Conservation (phyloP, 2,888 invertebrate genomes). For the Patella caerulea region DNA sequence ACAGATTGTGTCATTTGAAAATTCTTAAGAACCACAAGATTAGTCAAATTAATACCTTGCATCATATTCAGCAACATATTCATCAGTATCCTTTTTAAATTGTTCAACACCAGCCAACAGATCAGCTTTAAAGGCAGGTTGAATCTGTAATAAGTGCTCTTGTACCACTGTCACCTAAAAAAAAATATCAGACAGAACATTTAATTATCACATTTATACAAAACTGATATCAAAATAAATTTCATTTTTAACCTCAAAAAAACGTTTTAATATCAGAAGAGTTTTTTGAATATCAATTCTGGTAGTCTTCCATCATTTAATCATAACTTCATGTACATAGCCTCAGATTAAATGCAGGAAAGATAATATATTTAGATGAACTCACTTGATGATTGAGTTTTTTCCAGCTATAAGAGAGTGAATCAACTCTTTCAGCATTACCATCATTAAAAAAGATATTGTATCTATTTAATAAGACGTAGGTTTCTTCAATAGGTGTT, state of each 20-base stretch:
- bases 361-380: too few species aligned
- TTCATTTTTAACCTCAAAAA: not conserved
- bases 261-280: not conserved
- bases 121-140: constrained; percentile 91
- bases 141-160: constrained; percentile 84
- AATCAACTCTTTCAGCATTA: constrained; percentile 92
- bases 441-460: constrained; percentile 90
- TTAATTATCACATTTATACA: too few species aligned
- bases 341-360: too few species aligned
- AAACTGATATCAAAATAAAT: too few species aligned
- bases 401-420: constrained; percentile 90
- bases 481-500: constrained; percentile 95
- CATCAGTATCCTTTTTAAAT: constrained; percentile 80
- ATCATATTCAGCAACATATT: constrained; percentile 72
- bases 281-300: not conserved
- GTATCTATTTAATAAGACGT: constrained; percentile 89
- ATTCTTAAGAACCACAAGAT: not conserved
- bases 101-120: constrained; percentile 84
- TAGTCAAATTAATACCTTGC: constrained; percentile 51
- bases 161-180: constrained; percentile 76
- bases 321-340: too few species aligned
- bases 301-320: too few species aligned
- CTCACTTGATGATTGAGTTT: constrained; percentile 77
- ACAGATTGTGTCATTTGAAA: not conserved
- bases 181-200: constrained; percentile 52